Percentiles rank a stretch among this genome's conserved stretches.
These are phyloP conservation scores for Bilobella aurantiaca DNA, from an alignment of 1,140 invertebrate genomes.

Conservation along the genomic window DNA sequence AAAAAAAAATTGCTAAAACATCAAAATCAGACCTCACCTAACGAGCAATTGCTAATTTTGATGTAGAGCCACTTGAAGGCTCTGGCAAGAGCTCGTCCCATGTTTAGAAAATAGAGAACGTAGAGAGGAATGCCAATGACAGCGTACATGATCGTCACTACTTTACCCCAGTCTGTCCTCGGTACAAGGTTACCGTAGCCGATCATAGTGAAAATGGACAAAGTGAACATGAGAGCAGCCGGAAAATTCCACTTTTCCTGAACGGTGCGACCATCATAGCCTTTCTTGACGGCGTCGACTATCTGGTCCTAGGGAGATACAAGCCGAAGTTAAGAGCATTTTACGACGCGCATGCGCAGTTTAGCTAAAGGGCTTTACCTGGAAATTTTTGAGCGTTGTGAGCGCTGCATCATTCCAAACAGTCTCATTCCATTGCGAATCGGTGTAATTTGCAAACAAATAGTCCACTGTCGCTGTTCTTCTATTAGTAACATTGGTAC, in stretches of 20 bases:
- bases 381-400: constrained; percentile 54
- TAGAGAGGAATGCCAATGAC: constrained; percentile 89
- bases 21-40: constrained; percentile 17
- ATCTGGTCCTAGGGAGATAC: constrained; percentile 51
- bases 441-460: constrained; percentile 61
- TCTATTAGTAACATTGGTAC: background rate
- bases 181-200: constrained; percentile 92
- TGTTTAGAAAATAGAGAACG: constrained; percentile 76
- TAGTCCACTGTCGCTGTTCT: constrained; percentile 49
- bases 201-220: constrained; percentile 83
- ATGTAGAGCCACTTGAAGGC: constrained; percentile 68
- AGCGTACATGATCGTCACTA: constrained; percentile 84
- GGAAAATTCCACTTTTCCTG: constrained; percentile 71
- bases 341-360: background rate
- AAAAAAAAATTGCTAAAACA: background rate
- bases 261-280: constrained; percentile 62
- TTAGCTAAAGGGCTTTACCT: constrained; percentile 33
- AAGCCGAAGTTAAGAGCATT: constrained; percentile 1
- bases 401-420: constrained; percentile 59
- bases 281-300: constrained; percentile 53
- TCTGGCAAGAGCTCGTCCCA: constrained; percentile 70
- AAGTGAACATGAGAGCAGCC: constrained; percentile 71
- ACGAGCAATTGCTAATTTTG: constrained; percentile 46
- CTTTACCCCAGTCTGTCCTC: constrained; percentile 78
- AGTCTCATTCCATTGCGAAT: constrained; percentile 63